These are phyloP conservation scores for Psammodynastes pulverulentus DNA, from an alignment of 2,113 vertebrate genomes.

Conservation along the genomic window DNA sequence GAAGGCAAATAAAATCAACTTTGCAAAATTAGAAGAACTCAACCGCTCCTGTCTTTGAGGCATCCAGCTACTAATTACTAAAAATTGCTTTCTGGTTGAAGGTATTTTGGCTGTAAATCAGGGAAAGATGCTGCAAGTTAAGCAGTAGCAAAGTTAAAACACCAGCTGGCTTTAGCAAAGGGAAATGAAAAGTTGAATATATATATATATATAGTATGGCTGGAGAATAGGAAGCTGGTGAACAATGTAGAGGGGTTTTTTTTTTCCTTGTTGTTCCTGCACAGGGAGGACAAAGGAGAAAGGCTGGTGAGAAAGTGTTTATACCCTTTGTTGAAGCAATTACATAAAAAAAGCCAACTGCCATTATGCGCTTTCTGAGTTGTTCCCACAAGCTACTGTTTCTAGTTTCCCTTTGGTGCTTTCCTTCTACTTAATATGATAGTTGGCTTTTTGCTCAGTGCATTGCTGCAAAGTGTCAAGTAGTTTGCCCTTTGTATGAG, in stretches of 20 bases:
- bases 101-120: conserved; percentile 27
- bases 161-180: neutral
- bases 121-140: neutral
- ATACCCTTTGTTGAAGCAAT: fast-evolving
- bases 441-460: conserved; percentile 4
- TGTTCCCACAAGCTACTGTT: neutral
- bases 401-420: neutral
- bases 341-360: neutral
- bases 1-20: conserved; percentile 55
- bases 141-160: conserved; percentile 5
- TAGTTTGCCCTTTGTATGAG: conserved; percentile 10
- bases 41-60: conserved; percentile 47
- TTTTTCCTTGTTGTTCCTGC: no score
- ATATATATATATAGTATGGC: neutral
- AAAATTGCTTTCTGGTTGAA: conserved; percentile 49
- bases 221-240: neutral
- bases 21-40: conserved; percentile 55
- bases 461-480: neutral
- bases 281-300: neutral
- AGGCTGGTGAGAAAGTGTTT: neutral
- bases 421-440: neutral
- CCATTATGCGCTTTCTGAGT: neutral
- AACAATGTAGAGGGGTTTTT: neutral
- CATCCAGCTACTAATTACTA: conserved; percentile 50
- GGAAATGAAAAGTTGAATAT: neutral